Percentiles rank a stretch among this genome's conserved stretches.
These are phyloP conservation scores for Emys orbicularis DNA, from an alignment of 2,797 vertebrate genomes.

Conservation along the genomic window DNA sequence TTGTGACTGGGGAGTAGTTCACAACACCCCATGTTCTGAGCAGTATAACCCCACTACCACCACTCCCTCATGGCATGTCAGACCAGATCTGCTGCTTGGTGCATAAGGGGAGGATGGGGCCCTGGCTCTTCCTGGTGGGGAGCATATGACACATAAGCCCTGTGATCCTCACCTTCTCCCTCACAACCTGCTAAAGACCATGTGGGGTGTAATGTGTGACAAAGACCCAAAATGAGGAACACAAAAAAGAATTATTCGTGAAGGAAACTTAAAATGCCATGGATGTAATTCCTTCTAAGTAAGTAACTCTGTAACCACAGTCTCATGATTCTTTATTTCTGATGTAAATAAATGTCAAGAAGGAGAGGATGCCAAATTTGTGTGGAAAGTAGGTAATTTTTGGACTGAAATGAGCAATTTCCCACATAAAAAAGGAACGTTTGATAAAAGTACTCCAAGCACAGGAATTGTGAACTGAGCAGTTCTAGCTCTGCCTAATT, in stretches of 20 bases:
- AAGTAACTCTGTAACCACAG: background rate
- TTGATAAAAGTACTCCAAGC: background rate
- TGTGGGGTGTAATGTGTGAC: background rate
- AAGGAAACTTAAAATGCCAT: background rate
- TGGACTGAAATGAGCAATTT: background rate
- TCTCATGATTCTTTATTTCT: background rate
- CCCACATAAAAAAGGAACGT: background rate
- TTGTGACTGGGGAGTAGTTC: background rate
- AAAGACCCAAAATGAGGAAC: background rate
- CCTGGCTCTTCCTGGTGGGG: background rate
- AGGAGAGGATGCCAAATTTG: background rate
- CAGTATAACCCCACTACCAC: background rate
- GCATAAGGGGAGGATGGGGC: background rate
- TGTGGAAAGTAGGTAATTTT: background rate
- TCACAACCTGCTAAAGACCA: background rate
- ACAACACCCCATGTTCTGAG: background rate
- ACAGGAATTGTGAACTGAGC: background rate
- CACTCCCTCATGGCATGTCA: background rate
- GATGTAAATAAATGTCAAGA: background rate
- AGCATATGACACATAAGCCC: background rate
- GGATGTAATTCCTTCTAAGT: background rate
- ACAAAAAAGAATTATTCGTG: background rate
- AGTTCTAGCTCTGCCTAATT: background rate
- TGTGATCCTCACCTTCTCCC: background rate
- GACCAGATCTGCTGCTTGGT: background rate